Conservation (phyloP, 2,797 vertebrate genomes). For the Remorina albescens region DNA sequence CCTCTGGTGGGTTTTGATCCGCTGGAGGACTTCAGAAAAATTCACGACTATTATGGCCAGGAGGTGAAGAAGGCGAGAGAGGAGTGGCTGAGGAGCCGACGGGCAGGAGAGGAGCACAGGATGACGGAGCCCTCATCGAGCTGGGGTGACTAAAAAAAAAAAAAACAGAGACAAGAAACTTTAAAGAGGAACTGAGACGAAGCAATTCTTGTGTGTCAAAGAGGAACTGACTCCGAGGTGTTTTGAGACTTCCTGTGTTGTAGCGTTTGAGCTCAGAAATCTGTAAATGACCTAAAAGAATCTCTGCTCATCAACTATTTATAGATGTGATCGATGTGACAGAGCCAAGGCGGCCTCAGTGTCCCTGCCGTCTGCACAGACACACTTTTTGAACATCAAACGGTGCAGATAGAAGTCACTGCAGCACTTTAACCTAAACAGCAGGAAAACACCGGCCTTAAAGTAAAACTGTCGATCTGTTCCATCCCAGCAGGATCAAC, state of each 20-base stretch:
- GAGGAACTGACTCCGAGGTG: conserved; percentile 43
- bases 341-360: not conserved
- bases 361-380: not conserved
- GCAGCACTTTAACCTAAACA: not conserved
- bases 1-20: conserved; percentile 76
- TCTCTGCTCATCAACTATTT: not conserved
- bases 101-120: conserved; percentile 34
- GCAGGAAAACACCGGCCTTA: not conserved
- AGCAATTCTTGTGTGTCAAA: conserved; percentile 41
- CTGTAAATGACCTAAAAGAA: conserved; percentile 32
- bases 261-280: conserved; percentile 5
- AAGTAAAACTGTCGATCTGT: not conserved
- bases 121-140: conserved; percentile 75
- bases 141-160: conserved; percentile 58
- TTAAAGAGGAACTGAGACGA: conserved; percentile 43
- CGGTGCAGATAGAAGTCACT: not conserved
- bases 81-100: conserved; percentile 85
- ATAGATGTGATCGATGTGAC: not conserved
- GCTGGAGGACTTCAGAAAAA: conserved; percentile 82
- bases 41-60: conserved; percentile 91
- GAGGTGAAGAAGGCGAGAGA: conserved; percentile 86
- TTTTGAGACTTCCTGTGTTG: not conserved
- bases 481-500: too few relatives aligned
- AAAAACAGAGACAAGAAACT: too few relatives aligned
- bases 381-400: not conserved